These are phyloP conservation scores for Synanthedon tipuliformis DNA, from an alignment of 2,888 invertebrate genomes.

Conservation along the genomic window DNA sequence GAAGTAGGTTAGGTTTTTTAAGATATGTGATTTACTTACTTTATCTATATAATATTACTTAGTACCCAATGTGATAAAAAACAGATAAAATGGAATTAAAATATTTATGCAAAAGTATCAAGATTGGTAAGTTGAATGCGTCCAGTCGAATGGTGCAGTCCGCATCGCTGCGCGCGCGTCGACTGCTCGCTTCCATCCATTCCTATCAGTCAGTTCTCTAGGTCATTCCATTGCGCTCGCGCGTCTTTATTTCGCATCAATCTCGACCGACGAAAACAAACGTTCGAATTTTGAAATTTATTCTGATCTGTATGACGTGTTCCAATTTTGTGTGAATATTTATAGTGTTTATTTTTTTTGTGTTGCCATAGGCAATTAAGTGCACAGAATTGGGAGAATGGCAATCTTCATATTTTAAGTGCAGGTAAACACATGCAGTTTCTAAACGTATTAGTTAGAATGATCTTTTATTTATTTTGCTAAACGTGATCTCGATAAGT, in stretches of 20 bases:
- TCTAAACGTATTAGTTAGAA: no score
- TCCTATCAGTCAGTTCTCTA: constrained; percentile 48
- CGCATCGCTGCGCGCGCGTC: constrained; percentile 31
- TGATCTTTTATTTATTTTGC: no score
- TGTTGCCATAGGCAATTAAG: background rate
- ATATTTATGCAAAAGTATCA: background rate
- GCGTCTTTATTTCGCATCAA: constrained; percentile 12
- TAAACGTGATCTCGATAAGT: no score
- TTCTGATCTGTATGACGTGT: background rate
- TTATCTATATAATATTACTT: no score
- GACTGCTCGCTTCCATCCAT: constrained; percentile 15
- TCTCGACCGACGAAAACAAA: background rate
- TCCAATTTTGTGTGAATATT: background rate
- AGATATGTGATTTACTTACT: no score
- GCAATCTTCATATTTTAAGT: background rate
- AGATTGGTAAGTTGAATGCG: background rate
- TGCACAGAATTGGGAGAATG: background rate
- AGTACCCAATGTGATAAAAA: no score
- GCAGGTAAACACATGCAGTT: background rate
- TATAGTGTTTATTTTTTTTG: background rate
- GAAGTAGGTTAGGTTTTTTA: no score
- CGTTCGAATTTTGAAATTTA: background rate
- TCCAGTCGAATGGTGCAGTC: constrained; percentile 7
- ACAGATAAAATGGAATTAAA: background rate
- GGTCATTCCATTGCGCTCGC: constrained; percentile 34